Conservation (phyloP, 2,797 vertebrate species). For the Schizopygopsis malacanthus region DNA sequence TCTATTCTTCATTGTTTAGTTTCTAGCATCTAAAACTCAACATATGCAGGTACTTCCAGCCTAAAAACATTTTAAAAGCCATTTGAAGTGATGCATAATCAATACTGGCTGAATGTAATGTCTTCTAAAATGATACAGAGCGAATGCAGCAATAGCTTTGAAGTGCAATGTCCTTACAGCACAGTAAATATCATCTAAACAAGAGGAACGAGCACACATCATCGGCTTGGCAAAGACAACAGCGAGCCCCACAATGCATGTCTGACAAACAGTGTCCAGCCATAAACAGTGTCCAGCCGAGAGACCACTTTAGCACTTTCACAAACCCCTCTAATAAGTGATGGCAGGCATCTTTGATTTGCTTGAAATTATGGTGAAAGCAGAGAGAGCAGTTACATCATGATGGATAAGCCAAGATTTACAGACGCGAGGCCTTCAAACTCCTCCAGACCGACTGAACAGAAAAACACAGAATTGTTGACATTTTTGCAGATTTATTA, state of each 20-base stretch:
- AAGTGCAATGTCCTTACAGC: background rate
- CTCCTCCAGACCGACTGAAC: background rate
- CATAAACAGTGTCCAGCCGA: background rate
- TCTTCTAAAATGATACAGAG: background rate
- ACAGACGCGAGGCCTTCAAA: background rate
- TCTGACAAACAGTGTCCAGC: conserved; percentile 9
- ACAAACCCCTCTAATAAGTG: conserved; percentile 22
- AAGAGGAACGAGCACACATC: background rate
- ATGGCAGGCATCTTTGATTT: conserved; percentile 12
- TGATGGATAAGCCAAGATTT: conserved; percentile 14
- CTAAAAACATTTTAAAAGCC: background rate
- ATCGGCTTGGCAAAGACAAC: conserved; percentile 9
- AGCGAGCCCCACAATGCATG: background rate
- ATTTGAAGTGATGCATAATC: background rate
- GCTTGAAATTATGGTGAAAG: conserved; percentile 22
- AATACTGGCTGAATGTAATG: background rate
- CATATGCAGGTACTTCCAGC: background rate
- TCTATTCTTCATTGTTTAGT: background rate
- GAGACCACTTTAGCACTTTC: conserved; percentile 31
- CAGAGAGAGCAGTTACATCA: background rate
- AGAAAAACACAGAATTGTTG: no score
- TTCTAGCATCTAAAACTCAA: background rate
- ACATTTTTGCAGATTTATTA: no score
- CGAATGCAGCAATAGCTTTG: background rate
- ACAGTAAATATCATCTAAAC: conserved; percentile 17